These are phyloP conservation scores for Lagocephalus sceleratus DNA, from an alignment of 2,797 vertebrate species.

Conservation along the genomic window DNA sequence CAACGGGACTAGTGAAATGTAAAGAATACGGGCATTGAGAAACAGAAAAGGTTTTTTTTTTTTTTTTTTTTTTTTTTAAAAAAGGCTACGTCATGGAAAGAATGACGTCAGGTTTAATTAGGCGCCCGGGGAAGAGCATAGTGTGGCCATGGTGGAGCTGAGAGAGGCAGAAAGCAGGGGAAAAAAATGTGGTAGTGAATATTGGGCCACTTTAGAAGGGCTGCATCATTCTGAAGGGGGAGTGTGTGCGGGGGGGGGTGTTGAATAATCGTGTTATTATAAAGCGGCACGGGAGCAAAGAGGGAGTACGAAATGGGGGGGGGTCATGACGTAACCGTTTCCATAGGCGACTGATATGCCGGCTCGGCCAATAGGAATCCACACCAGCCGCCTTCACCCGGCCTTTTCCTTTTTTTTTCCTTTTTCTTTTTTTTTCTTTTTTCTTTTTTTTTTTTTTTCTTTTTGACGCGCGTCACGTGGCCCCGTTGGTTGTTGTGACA, in stretches of 20 bases:
- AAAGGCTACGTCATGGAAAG: conserved; percentile 82
- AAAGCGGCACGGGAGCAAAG: conserved; percentile 48
- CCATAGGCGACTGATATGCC: conserved; percentile 77
- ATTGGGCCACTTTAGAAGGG: conserved; percentile 31
- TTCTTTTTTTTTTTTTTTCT: too few relatives aligned
- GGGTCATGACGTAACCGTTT: conserved; percentile 78
- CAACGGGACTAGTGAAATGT: conserved; percentile 40
- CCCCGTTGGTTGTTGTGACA: conserved; percentile 67
- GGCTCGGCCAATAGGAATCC: conserved; percentile 75
- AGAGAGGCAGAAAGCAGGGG: conserved; percentile 34
- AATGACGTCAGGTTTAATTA: conserved; percentile 84
- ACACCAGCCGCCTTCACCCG: conserved; percentile 59
- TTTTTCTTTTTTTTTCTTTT: too few relatives aligned
- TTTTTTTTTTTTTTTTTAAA: too few relatives aligned
- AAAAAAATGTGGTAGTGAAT: conserved; percentile 12
- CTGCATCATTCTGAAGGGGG: conserved; percentile 42
- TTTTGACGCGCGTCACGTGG: conserved; percentile 75
- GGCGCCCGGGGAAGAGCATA: conserved; percentile 72
- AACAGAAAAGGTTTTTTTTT: conserved; percentile 44
- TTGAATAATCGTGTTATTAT: conserved; percentile 66
- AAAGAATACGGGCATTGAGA: conserved; percentile 66
- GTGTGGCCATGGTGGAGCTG: conserved; percentile 57
- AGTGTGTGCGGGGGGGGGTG: conserved; percentile 2
- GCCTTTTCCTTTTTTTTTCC: too few relatives aligned
- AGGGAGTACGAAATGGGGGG: conserved; percentile 52